Conservation (phyloP, 2,113 vertebrate genomes). For the Lampris incognitus region DNA sequence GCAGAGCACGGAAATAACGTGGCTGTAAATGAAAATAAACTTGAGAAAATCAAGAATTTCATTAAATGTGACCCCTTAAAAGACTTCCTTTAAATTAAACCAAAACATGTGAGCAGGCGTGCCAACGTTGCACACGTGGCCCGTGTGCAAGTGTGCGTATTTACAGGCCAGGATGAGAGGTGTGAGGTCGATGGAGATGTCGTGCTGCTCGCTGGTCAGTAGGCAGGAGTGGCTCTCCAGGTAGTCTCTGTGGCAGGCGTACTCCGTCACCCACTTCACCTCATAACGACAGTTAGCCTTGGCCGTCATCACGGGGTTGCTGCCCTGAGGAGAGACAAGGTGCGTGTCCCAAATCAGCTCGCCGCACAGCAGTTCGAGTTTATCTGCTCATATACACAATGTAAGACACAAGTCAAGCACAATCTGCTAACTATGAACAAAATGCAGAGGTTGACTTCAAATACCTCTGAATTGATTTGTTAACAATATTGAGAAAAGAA, state of each 20-base stretch:
- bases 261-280: slow-evolving; percentile 94
- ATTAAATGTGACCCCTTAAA: slow-evolving; percentile 1
- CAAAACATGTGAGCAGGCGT: slow-evolving; percentile 14
- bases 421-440: too few relatives aligned
- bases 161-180: slow-evolving; percentile 84
- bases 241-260: slow-evolving; percentile 95
- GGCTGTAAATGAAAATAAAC: background rate
- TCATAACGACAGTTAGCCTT: slow-evolving; percentile 92
- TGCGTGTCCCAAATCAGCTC: background rate
- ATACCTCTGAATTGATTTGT: too few relatives aligned
- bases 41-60: slow-evolving; percentile 33
- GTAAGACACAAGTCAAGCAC: too few relatives aligned
- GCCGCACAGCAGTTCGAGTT: background rate
- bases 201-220: slow-evolving; percentile 87
- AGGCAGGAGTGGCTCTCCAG: slow-evolving; percentile 87
- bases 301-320: slow-evolving; percentile 88
- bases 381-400: too few relatives aligned
- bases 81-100: slow-evolving; percentile 46
- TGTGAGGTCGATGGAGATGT: slow-evolving; percentile 88
- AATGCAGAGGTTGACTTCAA: too few relatives aligned
- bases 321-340: slow-evolving; percentile 80
- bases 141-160: slow-evolving; percentile 17
- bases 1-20: background rate
- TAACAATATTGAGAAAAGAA: too few relatives aligned
- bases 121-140: background rate